Conservation (phyloP, 2,888 invertebrate species). For the Bhutanitis thaidina region DNA sequence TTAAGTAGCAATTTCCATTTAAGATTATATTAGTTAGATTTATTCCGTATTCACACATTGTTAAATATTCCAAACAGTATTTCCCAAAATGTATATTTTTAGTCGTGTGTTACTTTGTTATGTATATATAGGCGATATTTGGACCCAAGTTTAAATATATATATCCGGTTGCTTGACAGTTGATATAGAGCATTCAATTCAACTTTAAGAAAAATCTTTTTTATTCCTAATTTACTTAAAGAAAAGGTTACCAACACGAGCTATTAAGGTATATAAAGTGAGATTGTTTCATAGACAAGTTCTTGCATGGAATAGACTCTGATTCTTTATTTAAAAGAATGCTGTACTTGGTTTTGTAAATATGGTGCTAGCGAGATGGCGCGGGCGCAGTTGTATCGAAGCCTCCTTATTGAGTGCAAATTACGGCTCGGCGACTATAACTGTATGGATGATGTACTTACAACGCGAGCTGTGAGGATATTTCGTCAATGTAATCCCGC, state of each 20-base stretch:
- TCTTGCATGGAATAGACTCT: too few species aligned
- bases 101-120: background rate
- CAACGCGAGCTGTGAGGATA: background rate
- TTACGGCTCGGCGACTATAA: background rate
- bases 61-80: too few species aligned
- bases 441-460: background rate
- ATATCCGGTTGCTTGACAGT: too few species aligned
- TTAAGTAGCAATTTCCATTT: too few species aligned
- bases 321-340: background rate
- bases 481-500: background rate
- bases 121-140: background rate
- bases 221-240: too few species aligned
- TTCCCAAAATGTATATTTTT: background rate
- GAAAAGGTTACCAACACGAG: too few species aligned
- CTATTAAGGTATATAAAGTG: too few species aligned
- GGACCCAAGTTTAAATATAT: background rate
- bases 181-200: too few species aligned
- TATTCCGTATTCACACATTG: too few species aligned
- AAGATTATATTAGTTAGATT: too few species aligned
- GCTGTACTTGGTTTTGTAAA: conserved; percentile 2
- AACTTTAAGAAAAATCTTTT: too few species aligned
- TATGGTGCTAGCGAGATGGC: conserved; percentile 5
- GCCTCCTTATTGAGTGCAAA: background rate
- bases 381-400: background rate
- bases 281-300: too few species aligned